Conservation (phyloP, 1,140 invertebrate genomes). For the Heliconius hewitsoni region DNA sequence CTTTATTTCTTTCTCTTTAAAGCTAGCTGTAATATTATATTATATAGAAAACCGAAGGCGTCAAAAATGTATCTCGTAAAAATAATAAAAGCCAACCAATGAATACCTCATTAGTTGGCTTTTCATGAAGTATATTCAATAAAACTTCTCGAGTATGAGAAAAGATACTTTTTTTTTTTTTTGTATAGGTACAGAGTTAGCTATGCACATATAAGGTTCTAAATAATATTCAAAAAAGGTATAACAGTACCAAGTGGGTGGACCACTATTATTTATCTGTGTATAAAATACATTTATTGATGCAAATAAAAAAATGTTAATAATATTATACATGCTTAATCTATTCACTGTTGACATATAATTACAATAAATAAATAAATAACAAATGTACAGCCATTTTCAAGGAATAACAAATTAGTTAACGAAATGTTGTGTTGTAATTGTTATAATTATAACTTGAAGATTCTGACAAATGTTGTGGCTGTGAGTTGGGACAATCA, state of each 20-base stretch:
- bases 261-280: no score
- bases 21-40: slow-evolving; percentile 27
- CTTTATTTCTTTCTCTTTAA: slow-evolving; percentile 29
- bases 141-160: neutral
- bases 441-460: neutral
- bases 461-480: neutral
- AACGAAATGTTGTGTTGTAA: neutral
- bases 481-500: slow-evolving; percentile 48
- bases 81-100: neutral
- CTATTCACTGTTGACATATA: neutral
- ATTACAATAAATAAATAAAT: neutral
- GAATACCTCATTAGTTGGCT: no score
- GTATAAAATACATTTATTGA: no score
- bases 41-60: slow-evolving; percentile 13
- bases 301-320: no score
- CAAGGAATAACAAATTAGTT: neutral
- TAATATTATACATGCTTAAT: neutral
- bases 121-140: neutral
- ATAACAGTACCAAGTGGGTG: no score
- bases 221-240: neutral
- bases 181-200: neutral
- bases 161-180: neutral
- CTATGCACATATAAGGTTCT: neutral
- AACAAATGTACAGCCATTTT: neutral
- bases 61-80: slow-evolving; percentile 15